Evolutionary conservation across 2,113 vertebrate species (phyloP).

Genomic region (Microtus montanus): DNA sequence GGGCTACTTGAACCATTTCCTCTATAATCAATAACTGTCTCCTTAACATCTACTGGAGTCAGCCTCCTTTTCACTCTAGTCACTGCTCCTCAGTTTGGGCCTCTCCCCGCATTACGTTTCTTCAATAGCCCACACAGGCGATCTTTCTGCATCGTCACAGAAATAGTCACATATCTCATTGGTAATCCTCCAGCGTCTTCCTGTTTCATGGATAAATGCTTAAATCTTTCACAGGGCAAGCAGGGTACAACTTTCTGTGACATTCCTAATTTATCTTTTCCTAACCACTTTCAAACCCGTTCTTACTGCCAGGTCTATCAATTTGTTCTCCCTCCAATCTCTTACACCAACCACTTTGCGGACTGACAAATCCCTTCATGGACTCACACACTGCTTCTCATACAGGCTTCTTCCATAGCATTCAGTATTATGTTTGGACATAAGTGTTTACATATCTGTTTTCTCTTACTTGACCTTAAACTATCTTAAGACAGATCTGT

Average conservation of each 20-base stretch:
- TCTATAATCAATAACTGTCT: neutral
- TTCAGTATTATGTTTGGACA: neutral
- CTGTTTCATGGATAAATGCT: neutral
- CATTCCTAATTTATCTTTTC: neutral
- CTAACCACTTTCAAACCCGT: neutral
- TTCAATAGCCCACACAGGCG: neutral
- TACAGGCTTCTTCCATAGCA: neutral
- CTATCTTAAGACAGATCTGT: too few relatives aligned
- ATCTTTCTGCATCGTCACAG: neutral
- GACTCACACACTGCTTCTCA: neutral
- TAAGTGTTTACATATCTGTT: too few relatives aligned
- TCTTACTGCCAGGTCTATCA: neutral
- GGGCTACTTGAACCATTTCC: neutral
- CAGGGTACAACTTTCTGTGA: neutral
- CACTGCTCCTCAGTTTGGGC: neutral
- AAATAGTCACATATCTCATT: neutral
- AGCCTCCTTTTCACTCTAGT: neutral
- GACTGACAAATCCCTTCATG: neutral
- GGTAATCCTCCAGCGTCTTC: neutral
- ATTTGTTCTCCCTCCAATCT: neutral
- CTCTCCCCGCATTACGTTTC: neutral
- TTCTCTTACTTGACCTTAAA: too few relatives aligned
- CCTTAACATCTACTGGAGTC: neutral
- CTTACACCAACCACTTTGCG: neutral
- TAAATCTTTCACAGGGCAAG: conserved; percentile 25